Base-by-base conservation (phyloP, 53 echinoderm and acorn worm genomes). In the Arbacia lixula region DNA sequence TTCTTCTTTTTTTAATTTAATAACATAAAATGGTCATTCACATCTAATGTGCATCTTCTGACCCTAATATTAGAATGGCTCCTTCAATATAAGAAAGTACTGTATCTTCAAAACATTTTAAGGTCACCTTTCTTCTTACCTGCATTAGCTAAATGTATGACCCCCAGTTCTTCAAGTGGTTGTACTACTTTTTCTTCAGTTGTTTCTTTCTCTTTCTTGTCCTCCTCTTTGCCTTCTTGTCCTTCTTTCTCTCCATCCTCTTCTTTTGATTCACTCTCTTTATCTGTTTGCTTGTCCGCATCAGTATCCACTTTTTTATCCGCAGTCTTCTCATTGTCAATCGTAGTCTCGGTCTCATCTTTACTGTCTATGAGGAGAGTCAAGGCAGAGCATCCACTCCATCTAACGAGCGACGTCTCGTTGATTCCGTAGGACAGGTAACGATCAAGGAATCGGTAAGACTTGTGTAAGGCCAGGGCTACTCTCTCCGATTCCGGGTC, bases 361-460 rank as follows among this genome's bases (percentile, higher is more conserved):
- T 91, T 79, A n/a, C 53, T 49, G 21, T 60, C 53, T 16, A 67
- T 71, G 36, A 99, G 78, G 26, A 95, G 92, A 12, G 93, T 88
- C 38, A 99, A 52, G 12, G 99, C 99, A 6, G 99, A 95, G 50
- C 99, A 99, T 14, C 99, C 99, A 62, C 99, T 99, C 99, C 99
- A 99, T 17, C 99, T 63, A 12, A 99, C 99, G 22, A 95, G 87
- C 0, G 99, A 99, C 53, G 60, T 86, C 43, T 99, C 99, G 28
- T 99, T 89, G 2, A 94, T 88, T 38, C 99, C 99, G 67, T 90
- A 95, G 0, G 95, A 95, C 52, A 99, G 77, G 5, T 89, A 77
- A 17, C 89, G 74, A 77, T 99, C 99, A 32, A 87, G 86, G 46
- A 86, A 29, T 9, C 64, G 60, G 54, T 92, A 99, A 6, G 99